phyloP scores from a whole-genome alignment of 2,797 vertebrate genomes.

The Rhinichthys osculus region DNA sequence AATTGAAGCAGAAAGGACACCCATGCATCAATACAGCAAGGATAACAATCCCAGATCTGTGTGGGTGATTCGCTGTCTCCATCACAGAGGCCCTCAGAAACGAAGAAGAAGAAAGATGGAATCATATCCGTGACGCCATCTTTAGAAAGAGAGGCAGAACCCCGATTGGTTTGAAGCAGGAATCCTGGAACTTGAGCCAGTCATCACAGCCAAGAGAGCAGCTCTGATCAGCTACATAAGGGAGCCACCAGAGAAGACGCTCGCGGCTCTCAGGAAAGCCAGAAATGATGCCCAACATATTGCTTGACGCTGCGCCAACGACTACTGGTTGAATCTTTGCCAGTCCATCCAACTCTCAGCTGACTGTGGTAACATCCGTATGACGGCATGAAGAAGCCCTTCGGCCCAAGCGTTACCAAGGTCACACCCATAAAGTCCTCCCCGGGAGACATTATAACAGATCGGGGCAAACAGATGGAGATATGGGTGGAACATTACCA shows the following conservation, averaged over 20 bases:
- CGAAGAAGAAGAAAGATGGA: no score
- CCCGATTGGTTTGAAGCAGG: constrained; percentile 12
- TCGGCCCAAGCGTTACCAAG: background rate
- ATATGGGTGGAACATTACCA: no score
- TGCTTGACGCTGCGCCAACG: background rate
- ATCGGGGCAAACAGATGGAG: no score
- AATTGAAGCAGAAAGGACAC: background rate
- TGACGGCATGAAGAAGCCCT: background rate
- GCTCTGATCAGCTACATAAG: background rate
- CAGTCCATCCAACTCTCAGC: constrained; percentile 14
- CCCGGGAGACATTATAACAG: no score
- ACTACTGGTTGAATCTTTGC: background rate
- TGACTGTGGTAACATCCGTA: background rate
- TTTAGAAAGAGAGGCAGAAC: background rate
- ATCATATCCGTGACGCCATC: background rate
- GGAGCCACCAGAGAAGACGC: background rate
- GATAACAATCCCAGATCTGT: background rate
- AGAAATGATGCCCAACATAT: background rate
- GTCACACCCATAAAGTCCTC: background rate
- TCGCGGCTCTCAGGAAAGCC: background rate
- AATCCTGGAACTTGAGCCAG: background rate
- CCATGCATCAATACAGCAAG: background rate
- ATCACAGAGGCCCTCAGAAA: background rate
- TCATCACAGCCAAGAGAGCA: background rate
- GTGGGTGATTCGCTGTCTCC: background rate